Conservation (phyloP, 2,113 vertebrate genomes). For the Oxygymnocypris stewartii region DNA sequence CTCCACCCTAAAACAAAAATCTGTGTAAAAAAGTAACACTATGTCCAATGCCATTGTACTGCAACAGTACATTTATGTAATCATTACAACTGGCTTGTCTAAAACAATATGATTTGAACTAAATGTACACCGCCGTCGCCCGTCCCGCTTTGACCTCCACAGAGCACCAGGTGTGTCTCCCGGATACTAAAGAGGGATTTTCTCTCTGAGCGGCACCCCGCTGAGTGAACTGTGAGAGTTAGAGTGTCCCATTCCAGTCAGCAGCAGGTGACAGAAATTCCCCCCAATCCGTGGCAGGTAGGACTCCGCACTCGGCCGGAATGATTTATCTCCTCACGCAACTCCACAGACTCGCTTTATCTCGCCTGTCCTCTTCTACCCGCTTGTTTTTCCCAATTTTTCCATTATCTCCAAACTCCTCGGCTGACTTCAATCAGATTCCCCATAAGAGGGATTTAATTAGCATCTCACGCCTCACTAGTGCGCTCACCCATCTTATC, state of each 20-base stretch:
- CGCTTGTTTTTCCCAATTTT: neutral
- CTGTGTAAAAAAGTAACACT: neutral
- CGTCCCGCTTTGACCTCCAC: neutral
- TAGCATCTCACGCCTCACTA: conserved; percentile 68
- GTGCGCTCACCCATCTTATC: conserved; percentile 61
- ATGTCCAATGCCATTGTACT: neutral
- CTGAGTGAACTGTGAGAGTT: neutral
- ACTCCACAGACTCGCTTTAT: neutral
- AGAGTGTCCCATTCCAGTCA: conserved; percentile 31
- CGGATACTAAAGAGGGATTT: conserved; percentile 43
- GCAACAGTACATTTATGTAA: neutral
- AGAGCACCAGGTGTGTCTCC: conserved; percentile 26
- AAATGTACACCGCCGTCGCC: neutral
- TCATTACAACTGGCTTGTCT: neutral
- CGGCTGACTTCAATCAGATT: conserved; percentile 66
- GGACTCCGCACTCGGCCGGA: neutral
- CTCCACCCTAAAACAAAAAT: neutral
- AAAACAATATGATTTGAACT: neutral
- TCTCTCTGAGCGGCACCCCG: conserved; percentile 20
- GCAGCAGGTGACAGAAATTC: conserved; percentile 37
- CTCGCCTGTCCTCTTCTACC: conserved; percentile 1
- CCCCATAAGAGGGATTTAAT: conserved; percentile 69
- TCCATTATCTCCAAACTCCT: conserved; percentile 54
- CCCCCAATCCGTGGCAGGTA: conserved; percentile 3
- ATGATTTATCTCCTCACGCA: conserved; percentile 13